Evolutionary conservation across 2,888 invertebrate species (phyloP).

Genomic region (Agriopis aurantiaria): DNA sequence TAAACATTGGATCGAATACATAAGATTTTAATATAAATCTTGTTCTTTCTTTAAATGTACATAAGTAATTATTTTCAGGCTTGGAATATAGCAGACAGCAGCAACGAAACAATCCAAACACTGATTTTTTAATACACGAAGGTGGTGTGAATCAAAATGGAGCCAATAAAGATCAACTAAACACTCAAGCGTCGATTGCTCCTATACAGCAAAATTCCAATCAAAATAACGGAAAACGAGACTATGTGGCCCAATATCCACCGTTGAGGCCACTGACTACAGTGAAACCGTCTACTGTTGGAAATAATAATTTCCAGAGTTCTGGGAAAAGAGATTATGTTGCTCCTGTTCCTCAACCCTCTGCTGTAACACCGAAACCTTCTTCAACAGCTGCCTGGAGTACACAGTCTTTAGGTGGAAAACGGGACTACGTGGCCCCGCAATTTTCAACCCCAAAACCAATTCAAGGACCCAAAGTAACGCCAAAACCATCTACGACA

Average conservation of each 20-base stretch:
- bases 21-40: not conserved
- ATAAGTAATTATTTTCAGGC: conserved; percentile 56
- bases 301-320: conserved; percentile 28
- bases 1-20: not conserved
- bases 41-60: not conserved
- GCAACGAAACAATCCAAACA: conserved; percentile 65
- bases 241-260: conserved; percentile 60
- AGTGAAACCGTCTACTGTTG: conserved; percentile 26
- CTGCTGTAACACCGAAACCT: conserved; percentile 37
- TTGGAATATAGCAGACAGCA: conserved; percentile 57
- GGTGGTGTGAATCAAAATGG: conserved; percentile 55
- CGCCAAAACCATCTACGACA: conserved; percentile 36
- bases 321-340: conserved; percentile 42
- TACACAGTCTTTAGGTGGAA: conserved; percentile 28
- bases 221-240: conserved; percentile 47
- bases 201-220: conserved; percentile 38
- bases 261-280: conserved; percentile 45
- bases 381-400: conserved; percentile 35
- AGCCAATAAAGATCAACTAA: conserved; percentile 61
- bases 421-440: conserved; percentile 48
- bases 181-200: conserved; percentile 40
- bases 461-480: conserved; percentile 20
- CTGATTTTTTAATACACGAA: conserved; percentile 78
- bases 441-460: conserved; percentile 51
- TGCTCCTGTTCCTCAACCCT: conserved; percentile 32